Evolutionary conservation across 2,888 invertebrate genomes (phyloP), one percentile per base, ranked within the genome.

Genomic region (Gasteruption jaculator): DNA sequence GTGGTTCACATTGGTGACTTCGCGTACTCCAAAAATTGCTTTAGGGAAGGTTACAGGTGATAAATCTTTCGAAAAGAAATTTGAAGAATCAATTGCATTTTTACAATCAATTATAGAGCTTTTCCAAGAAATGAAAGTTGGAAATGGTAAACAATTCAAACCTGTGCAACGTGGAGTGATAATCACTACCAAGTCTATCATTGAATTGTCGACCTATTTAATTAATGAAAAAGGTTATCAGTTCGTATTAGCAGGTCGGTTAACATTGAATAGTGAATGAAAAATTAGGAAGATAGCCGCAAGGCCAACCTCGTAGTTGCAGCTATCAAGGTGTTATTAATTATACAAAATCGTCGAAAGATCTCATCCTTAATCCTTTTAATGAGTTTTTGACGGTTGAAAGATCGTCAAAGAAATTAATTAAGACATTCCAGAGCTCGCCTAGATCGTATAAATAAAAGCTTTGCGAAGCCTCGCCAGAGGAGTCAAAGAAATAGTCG

Each of bases 1-100:
- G n/a, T 38, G 38, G 29, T 38, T 38, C n/a, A 38, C 38, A 3
- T 38, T 38, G 20, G n/a, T 29, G 21, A 38, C 38, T 5, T 5
- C 29, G n/a, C 29, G 38, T 6, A 26, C 14, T 15, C 11, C 6
- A 19, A 8, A 8, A 38, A 20, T 38, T 11, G 38, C 38, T 8
- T 10, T 26, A 38, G 38, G 29, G 3, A 36, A 25, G 27, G 27
- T 18, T 4, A 12, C 4, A 36, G 19, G 26, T 5, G 27, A 26
- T 18, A 12, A 36, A 36, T 26, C 16, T n/a, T 19, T 21, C 5
- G 2, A 30, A 38, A 15, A 2, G 15, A 12, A 37, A 37, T 30
- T 14, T 4, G n/a, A 38, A n/a, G 8, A 32, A 27, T 11, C 19
- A 4, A 18, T 36, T 7, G n/a, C 5, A 6, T 38, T 38, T 30